These are phyloP conservation scores for Oceanodroma tethys DNA, from an alignment of 2,113 vertebrate genomes.

Conservation along the genomic window DNA sequence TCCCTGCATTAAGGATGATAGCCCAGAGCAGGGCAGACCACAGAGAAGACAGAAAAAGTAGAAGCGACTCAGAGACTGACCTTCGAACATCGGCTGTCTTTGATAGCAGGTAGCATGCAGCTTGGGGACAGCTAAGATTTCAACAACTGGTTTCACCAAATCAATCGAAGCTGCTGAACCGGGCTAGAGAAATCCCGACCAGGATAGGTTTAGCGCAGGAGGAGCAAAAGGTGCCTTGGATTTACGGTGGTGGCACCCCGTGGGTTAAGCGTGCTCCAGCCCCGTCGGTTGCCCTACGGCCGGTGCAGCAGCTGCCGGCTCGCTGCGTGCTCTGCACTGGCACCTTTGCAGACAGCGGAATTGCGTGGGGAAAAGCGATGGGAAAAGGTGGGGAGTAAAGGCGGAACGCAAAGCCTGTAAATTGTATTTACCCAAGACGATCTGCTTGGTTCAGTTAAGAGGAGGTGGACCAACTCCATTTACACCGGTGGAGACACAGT, in stretches of 20 bases:
- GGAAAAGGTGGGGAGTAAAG: neutral
- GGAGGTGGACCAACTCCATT: neutral
- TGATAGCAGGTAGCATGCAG: neutral
- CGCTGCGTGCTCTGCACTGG: too few species aligned
- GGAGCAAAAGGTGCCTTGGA: neutral
- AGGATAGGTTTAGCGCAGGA: neutral
- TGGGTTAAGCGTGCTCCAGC: neutral
- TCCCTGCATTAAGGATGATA: neutral
- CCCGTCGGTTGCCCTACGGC: neutral
- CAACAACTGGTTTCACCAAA: neutral
- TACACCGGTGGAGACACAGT: rapidly evolving
- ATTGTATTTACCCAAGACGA: neutral
- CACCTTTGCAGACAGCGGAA: neutral
- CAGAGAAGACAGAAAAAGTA: neutral
- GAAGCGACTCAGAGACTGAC: neutral
- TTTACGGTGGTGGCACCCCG: too few species aligned
- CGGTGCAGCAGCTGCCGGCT: neutral
- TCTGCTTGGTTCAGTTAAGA: neutral
- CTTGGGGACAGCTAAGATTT: neutral
- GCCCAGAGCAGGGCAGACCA: neutral
- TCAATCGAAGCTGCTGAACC: neutral
- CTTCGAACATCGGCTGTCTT: too few species aligned
- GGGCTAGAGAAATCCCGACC: neutral
- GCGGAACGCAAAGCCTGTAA: neutral
- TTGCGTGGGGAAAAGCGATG: neutral